phyloP scores from a whole-genome alignment of 1,140 invertebrate genomes.

The Berghia stephanieae region DNA sequence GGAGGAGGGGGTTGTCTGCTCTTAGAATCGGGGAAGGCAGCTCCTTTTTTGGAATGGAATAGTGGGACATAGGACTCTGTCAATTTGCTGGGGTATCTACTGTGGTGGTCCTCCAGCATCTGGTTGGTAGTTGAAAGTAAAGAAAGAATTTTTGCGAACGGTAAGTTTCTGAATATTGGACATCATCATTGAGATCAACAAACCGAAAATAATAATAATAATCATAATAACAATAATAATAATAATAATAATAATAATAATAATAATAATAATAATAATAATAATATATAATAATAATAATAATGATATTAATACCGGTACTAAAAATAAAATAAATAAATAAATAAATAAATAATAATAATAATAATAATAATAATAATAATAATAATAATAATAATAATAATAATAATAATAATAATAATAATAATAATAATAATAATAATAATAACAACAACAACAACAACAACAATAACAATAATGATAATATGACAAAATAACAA shows the following conservation, averaged over 20 bases:
- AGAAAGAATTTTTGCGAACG: too few relatives aligned
- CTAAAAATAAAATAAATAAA: neutral
- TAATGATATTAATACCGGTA: neutral
- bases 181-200: too few relatives aligned
- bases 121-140: too few relatives aligned
- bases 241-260: too few relatives aligned
- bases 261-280: neutral
- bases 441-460: neutral
- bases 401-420: neutral
- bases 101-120: slow-evolving; percentile 28
- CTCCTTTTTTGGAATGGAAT: slow-evolving; percentile 40
- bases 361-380: neutral
- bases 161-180: too few relatives aligned
- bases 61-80: slow-evolving; percentile 52
- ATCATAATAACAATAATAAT: too few relatives aligned
- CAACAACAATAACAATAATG: neutral
- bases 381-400: too few relatives aligned
- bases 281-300: neutral
- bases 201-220: too few relatives aligned
- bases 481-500: too few relatives aligned
- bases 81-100: slow-evolving; percentile 37
- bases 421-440: neutral
- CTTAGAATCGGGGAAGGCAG: slow-evolving; percentile 20
- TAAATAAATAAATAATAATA: neutral
- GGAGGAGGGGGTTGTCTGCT: slow-evolving; percentile 38